Evolutionary conservation across 2,888 invertebrate species (phyloP).

Genomic region (Germaria angustata): DNA sequence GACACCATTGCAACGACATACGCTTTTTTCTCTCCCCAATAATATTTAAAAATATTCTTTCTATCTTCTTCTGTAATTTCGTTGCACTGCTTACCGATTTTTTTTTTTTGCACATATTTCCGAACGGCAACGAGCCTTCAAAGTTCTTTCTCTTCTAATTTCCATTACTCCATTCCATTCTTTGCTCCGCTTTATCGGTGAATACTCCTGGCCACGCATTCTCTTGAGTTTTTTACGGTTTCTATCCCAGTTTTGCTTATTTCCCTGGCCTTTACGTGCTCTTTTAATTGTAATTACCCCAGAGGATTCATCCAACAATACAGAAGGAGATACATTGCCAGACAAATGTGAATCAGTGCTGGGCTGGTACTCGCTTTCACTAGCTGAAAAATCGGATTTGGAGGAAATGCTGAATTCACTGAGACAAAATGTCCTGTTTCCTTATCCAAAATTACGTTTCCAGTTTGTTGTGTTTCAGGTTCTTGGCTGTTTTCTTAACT

Average conservation of each 20-base stretch:
- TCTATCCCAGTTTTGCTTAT: conserved; percentile 60
- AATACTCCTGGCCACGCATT: neutral
- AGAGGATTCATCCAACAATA: too few relatives aligned
- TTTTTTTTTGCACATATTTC: conserved; percentile 53
- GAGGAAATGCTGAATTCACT: conserved; percentile 23
- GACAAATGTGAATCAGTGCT: conserved; percentile 48
- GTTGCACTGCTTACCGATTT: conserved; percentile 53
- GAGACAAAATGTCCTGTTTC: conserved; percentile 1
- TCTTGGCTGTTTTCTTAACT: conserved; percentile 12
- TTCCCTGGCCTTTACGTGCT: conserved; percentile 56
- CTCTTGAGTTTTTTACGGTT: conserved; percentile 52
- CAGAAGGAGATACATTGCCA: conserved; percentile 45
- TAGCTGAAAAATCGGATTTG: conserved; percentile 21
- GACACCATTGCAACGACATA: conserved; percentile 21
- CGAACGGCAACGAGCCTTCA: conserved; percentile 52
- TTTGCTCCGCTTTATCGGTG: conserved; percentile 41
- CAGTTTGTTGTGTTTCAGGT: conserved; percentile 45
- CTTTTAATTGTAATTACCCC: conserved; percentile 53
- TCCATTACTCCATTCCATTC: conserved; percentile 51
- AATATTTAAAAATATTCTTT: conserved; percentile 56
- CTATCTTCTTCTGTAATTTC: conserved; percentile 49
- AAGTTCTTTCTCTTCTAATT: conserved; percentile 57
- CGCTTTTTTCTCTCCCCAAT: conserved; percentile 51
- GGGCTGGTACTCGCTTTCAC: conserved; percentile 3
- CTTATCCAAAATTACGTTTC: conserved; percentile 20